Evolutionary conservation across 2,888 invertebrate species (phyloP).

Genomic region (Nymphalis polychloros): DNA sequence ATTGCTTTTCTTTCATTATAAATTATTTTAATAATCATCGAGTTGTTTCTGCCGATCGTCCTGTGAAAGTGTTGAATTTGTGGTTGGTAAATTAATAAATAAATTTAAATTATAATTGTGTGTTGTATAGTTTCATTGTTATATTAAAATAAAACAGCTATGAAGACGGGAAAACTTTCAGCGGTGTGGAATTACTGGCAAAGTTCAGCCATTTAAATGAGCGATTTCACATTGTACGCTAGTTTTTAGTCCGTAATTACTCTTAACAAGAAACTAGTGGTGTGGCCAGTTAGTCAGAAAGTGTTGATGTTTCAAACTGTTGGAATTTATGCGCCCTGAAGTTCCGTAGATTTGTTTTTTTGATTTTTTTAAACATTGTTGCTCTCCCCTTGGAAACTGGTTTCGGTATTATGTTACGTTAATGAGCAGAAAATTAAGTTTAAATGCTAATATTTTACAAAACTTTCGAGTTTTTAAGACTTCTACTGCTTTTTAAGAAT

Average conservation of each 20-base stretch:
- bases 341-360: background rate
- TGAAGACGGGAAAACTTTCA: background rate
- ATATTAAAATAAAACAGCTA: background rate
- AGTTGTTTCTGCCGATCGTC: no score
- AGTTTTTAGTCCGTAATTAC: constrained; percentile 15
- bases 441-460: background rate
- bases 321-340: constrained; percentile 10
- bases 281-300: constrained; percentile 16
- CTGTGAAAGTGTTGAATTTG: no score
- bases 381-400: background rate
- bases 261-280: constrained; percentile 13
- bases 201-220: constrained; percentile 9
- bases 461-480: background rate
- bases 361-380: background rate
- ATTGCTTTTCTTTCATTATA: no score
- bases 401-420: background rate
- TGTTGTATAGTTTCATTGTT: background rate
- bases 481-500: no score
- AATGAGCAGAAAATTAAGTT: background rate
- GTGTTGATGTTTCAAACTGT: constrained; percentile 20
- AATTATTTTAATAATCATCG: no score
- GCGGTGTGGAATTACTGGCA: background rate
- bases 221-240: constrained; percentile 7
- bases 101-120: background rate
- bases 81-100: no score